Evolutionary conservation across 2,797 vertebrate species (phyloP).

Genomic region (Chiloscyllium punctatum): DNA sequence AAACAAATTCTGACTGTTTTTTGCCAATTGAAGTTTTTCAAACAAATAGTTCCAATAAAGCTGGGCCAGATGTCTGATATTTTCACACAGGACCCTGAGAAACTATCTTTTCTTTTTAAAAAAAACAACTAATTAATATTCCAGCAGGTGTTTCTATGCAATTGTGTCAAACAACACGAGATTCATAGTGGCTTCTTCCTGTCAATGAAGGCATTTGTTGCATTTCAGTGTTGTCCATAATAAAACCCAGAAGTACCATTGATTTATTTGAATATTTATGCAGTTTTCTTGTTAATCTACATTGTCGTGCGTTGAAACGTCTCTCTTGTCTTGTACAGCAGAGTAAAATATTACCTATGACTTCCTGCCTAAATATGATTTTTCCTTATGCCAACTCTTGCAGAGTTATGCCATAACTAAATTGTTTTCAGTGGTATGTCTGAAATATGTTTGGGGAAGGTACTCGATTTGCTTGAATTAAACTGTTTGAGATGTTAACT

Average conservation of each 20-base stretch:
- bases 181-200: background rate
- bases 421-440: background rate
- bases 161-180: background rate
- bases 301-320: too few species aligned
- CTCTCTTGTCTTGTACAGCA: background rate
- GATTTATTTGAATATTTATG: background rate
- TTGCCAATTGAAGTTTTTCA: background rate
- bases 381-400: background rate
- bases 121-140: background rate
- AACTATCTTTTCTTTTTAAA: background rate
- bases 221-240: background rate
- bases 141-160: background rate
- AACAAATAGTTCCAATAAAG: background rate
- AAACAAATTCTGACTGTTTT: background rate
- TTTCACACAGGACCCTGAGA: background rate
- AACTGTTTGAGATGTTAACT: background rate
- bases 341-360: background rate
- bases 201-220: background rate
- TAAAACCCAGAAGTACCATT: background rate
- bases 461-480: background rate
- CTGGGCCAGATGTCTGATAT: background rate
- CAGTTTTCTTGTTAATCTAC: background rate
- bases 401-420: background rate
- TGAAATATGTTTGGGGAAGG: background rate
- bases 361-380: background rate